Base-by-base conservation (phyloP, 1,140 invertebrate species). In the Mya arenaria region DNA sequence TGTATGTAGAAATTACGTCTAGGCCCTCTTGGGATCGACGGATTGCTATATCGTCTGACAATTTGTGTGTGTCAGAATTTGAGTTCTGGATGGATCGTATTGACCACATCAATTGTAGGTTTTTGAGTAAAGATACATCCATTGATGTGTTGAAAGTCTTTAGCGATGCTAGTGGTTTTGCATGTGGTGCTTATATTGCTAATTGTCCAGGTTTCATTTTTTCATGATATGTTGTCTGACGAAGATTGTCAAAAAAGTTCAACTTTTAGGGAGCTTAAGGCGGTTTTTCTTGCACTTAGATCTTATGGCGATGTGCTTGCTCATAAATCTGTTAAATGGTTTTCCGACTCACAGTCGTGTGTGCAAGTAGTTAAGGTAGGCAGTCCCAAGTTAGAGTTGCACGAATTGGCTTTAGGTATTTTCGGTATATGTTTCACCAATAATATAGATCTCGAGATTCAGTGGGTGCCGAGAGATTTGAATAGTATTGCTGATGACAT, bases 291-390 rank as follows among this genome's bases (percentile, higher is more conserved):
- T 32, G 65, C 65, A 23, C 44, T 68, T 28, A 37, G 65, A 23
- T 34, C 65, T n/a, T 68, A 39, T 41, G 65, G 65, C 17, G 36
- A 6, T 17, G 5, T 17, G 17, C 25, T 68, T 17, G 15, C 15
- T n/a, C 25, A 62, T 62, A 15, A 28, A 15, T 62, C 60, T 10
- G 65, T 68, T n/a, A 68, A 37, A 28, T 68, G 65, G 65, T 68
- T 68, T 25, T 68, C 65, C 6, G 65, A 68, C 25, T 68, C 65
- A 39, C 65, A 68, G 36, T 19, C 8, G 4, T 68, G 65, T 41
- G 65, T 68, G 6, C 32, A 68, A 10, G 36, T 68, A 4, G 65
- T 68, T 8, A 37, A 68, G 39, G 32, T 23, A 10, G 65, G 36
- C 23, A 68, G 65, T 68, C 25, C 36, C 36, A 68, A 68, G 19